These are phyloP conservation scores for Sicus ferrugineus DNA, from an alignment of 2,888 invertebrate genomes.

Conservation along the genomic window DNA sequence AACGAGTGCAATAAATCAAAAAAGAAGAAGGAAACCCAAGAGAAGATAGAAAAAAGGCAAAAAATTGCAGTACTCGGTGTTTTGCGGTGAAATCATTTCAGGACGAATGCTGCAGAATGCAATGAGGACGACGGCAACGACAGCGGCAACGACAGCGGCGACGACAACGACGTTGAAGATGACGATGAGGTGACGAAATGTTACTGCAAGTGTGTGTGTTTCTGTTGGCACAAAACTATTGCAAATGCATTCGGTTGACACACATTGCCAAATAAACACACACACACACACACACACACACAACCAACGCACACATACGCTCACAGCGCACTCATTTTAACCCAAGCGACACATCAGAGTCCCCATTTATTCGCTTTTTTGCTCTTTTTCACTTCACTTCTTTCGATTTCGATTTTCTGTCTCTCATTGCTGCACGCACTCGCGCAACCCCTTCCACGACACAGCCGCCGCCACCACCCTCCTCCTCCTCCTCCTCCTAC, in stretches of 20 bases:
- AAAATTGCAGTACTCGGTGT: neutral
- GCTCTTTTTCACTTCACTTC: conserved; percentile 18
- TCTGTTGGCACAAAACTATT: neutral
- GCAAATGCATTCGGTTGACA: conserved; percentile 1
- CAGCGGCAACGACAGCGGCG: neutral
- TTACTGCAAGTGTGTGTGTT: neutral
- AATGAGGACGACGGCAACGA: neutral
- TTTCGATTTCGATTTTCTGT: conserved; percentile 20
- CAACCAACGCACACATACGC: no score
- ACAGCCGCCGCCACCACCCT: neutral
- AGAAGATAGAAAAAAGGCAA: neutral
- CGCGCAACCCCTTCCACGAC: neutral
- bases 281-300: no score
- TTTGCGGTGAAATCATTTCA: neutral
- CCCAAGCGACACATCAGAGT: neutral
- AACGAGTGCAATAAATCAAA: conserved; percentile 25
- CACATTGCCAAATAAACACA: neutral
- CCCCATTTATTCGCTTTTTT: neutral
- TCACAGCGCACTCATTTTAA: neutral
- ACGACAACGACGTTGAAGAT: neutral
- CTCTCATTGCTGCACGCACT: neutral
- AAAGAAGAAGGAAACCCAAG: neutral
- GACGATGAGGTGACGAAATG: neutral
- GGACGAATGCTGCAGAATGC: neutral
- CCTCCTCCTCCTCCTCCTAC: neutral